Percentiles rank a stretch among this genome's conserved stretches.
These are phyloP conservation scores for Lucifuga dentata DNA, from an alignment of 2,113 vertebrate genomes.

Conservation along the genomic window DNA sequence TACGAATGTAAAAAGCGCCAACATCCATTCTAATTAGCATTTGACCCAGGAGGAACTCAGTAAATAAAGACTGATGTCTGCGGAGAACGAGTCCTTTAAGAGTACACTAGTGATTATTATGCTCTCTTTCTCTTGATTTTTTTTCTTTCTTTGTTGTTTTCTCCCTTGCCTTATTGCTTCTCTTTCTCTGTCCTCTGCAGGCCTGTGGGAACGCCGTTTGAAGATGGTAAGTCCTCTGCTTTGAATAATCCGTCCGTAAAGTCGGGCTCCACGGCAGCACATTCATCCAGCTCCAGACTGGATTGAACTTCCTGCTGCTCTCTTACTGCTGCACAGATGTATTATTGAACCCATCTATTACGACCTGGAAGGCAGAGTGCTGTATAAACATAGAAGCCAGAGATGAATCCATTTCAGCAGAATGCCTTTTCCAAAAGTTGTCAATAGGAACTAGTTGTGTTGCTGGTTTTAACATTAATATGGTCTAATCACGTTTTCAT, in stretches of 20 bases:
- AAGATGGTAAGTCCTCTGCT: conserved; percentile 91
- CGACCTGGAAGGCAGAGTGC: background rate
- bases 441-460: too few species aligned
- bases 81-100: background rate
- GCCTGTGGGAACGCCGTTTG: conserved; percentile 98
- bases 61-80: conserved; percentile 33
- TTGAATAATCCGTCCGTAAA: conserved; percentile 21
- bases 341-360: conserved; percentile 5
- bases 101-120: background rate
- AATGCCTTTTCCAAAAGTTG: too few species aligned
- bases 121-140: too few species aligned
- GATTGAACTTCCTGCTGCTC: background rate
- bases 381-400: background rate
- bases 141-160: background rate
- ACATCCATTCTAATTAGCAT: conserved; percentile 46
- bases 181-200: conserved; percentile 78
- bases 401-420: too few species aligned
- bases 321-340: conserved; percentile 3
- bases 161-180: background rate
- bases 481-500: too few species aligned
- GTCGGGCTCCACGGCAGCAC: background rate
- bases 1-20: conserved; percentile 3
- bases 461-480: too few species aligned
- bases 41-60: conserved; percentile 19
- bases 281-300: conserved; percentile 14